Evolutionary conservation across 2,113 vertebrate species (phyloP).

Genomic region (Channa argus): DNA sequence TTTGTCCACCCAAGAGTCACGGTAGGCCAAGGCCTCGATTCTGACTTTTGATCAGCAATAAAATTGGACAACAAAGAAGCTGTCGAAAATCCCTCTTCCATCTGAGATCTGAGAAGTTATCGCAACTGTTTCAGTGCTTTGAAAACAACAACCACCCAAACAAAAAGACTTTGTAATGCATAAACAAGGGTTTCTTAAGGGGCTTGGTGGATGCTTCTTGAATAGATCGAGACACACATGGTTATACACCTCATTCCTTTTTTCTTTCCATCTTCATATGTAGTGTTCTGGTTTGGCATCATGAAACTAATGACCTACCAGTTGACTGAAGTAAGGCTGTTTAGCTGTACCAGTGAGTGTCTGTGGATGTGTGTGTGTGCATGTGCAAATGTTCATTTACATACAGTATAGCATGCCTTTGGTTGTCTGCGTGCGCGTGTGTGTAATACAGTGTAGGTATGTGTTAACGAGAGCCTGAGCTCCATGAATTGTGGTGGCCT

Average conservation of each 20-base stretch:
- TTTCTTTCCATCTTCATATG: conserved; percentile 57
- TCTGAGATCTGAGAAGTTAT: conserved; percentile 68
- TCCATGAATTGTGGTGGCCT: conserved; percentile 58
- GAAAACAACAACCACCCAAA: conserved; percentile 70
- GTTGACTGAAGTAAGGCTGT: conserved; percentile 69
- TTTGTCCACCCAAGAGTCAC: conserved; percentile 60
- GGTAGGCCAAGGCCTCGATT: conserved; percentile 44
- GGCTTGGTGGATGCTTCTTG: conserved; percentile 50
- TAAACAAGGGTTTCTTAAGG: conserved; percentile 65
- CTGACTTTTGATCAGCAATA: conserved; percentile 67
- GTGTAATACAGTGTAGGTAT: conserved; percentile 24
- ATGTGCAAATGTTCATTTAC: conserved; percentile 60
- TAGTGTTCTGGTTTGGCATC: conserved; percentile 66
- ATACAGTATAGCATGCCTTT: conserved; percentile 51
- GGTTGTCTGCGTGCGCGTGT: conserved; percentile 36
- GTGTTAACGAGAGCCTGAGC: conserved; percentile 70
- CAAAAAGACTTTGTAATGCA: conserved; percentile 77
- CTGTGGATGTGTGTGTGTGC: conserved; percentile 45
- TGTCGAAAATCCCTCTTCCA: conserved; percentile 49
- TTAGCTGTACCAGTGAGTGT: conserved; percentile 54
- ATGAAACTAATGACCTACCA: conserved; percentile 82
- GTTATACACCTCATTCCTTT: conserved; percentile 44
- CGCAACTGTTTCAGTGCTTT: conserved; percentile 41
- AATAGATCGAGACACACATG: conserved; percentile 64
- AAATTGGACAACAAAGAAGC: conserved; percentile 75